These are phyloP conservation scores for Acanthochromis polyacanthus DNA, from an alignment of 2,113 vertebrate genomes.

Conservation along the genomic window DNA sequence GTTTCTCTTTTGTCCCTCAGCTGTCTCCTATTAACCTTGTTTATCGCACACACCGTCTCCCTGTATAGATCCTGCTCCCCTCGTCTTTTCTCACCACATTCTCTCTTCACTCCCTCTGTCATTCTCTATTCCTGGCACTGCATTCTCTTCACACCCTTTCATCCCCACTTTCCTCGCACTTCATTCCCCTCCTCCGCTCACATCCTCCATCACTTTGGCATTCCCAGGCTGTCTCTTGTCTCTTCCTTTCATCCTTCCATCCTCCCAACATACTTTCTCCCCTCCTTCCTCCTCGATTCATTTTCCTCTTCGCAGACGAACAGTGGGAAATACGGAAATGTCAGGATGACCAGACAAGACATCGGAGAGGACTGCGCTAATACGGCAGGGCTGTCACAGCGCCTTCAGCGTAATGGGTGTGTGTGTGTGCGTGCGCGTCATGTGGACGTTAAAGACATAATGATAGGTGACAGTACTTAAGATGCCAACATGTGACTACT, in stretches of 20 bases:
- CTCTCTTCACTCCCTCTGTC: constrained; percentile 54
- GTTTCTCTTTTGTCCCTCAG: constrained; percentile 66
- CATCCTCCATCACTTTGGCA: constrained; percentile 63
- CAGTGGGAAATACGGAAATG: constrained; percentile 75
- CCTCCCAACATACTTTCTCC: constrained; percentile 46
- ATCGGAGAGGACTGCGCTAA: constrained; percentile 69
- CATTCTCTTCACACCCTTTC: constrained; percentile 68
- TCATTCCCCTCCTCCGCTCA: constrained; percentile 26
- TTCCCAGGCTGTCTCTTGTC: constrained; percentile 63
- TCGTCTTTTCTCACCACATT: constrained; percentile 41
- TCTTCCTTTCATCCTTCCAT: constrained; percentile 59
- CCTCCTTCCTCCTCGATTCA: constrained; percentile 54
- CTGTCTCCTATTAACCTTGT: constrained; percentile 70
- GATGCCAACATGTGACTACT: constrained; percentile 57
- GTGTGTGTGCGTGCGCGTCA: constrained; percentile 25
- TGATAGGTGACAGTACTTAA: constrained; percentile 68
- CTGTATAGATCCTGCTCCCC: constrained; percentile 34
- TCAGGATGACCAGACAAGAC: constrained; percentile 68
- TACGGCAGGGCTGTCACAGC: constrained; percentile 64
- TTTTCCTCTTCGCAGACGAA: constrained; percentile 65
- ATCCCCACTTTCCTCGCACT: constrained; percentile 62
- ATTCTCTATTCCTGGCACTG: constrained; percentile 68
- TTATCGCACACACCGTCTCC: constrained; percentile 53
- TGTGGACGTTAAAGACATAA: constrained; percentile 73
- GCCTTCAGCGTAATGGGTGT: constrained; percentile 41